Conservation (phyloP, 2,113 vertebrate species). For the Syngnathus floridae region DNA sequence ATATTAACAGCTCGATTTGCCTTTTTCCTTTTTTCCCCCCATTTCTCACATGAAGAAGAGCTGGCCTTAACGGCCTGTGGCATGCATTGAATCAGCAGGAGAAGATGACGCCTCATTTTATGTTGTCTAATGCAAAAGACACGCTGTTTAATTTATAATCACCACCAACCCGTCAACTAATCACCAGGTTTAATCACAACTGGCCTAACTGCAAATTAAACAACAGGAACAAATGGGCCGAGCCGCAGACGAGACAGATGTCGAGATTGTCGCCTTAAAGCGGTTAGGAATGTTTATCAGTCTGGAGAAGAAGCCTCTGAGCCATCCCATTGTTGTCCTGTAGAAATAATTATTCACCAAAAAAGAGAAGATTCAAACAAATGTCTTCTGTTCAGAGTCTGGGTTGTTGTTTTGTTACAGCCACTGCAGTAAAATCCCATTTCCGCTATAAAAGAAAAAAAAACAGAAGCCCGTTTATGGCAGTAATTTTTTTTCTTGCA, state of each 20-base stretch:
- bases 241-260: slow-evolving; percentile 23
- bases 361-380: background rate
- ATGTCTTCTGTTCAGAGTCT: background rate
- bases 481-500: background rate
- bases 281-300: slow-evolving; percentile 1
- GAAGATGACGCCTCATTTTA: slow-evolving; percentile 35
- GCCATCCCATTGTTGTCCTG: background rate
- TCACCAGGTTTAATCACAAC: slow-evolving; percentile 50
- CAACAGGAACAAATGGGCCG: slow-evolving; percentile 20
- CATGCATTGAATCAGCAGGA: slow-evolving; percentile 36
- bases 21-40: background rate
- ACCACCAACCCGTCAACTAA: slow-evolving; percentile 51
- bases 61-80: slow-evolving; percentile 22
- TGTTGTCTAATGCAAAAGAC: slow-evolving; percentile 30
- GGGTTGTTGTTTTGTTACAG: background rate
- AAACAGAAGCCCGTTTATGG: background rate
- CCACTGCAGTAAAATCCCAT: background rate
- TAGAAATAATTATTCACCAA: background rate
- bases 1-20: slow-evolving; percentile 15
- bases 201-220: slow-evolving; percentile 36
- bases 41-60: slow-evolving; percentile 31
- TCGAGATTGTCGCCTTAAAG: slow-evolving; percentile 17
- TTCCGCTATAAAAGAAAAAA: background rate
- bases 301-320: slow-evolving; percentile 1
- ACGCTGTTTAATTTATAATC: slow-evolving; percentile 43